phyloP scores from a whole-genome alignment of 2,797 vertebrate genomes.

The Cryptoblepharus egeriae region DNA sequence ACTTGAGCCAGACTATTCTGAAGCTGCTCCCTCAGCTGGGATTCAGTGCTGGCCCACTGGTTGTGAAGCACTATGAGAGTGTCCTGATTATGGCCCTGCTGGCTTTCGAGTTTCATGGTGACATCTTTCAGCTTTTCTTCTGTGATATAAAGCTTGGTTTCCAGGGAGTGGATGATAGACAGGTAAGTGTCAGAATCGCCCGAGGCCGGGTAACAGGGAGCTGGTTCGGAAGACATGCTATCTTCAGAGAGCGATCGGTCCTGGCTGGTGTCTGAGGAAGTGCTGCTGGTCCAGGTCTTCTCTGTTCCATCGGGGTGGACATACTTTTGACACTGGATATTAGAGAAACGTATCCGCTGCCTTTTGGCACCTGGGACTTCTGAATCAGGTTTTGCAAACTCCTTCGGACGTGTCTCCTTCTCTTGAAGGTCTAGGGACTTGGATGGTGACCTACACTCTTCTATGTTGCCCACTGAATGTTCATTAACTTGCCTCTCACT shows the following conservation, averaged over 20 bases:
- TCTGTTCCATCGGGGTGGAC: constrained; percentile 81
- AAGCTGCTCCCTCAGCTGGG: constrained; percentile 79
- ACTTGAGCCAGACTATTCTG: constrained; percentile 79
- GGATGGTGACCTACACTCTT: constrained; percentile 50
- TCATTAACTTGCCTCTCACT: constrained; percentile 50
- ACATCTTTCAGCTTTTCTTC: constrained; percentile 92
- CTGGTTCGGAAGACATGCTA: constrained; percentile 77
- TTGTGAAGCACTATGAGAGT: constrained; percentile 75
- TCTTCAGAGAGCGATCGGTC: constrained; percentile 79
- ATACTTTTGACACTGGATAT: constrained; percentile 94
- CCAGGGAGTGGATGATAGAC: constrained; percentile 90
- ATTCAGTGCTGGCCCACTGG: constrained; percentile 80
- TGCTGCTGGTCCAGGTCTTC: constrained; percentile 77
- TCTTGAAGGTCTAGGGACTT: constrained; percentile 63
- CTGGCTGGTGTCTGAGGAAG: constrained; percentile 80
- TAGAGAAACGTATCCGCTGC: constrained; percentile 92
- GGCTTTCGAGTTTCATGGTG: constrained; percentile 86
- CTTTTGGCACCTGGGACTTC: constrained; percentile 83
- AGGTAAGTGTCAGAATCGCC: constrained; percentile 90
- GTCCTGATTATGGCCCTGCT: constrained; percentile 78
- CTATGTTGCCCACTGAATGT: constrained; percentile 35
- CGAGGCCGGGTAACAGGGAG: constrained; percentile 72
- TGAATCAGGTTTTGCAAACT: constrained; percentile 74
- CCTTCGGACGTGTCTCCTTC: constrained; percentile 68
- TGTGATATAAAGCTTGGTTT: constrained; percentile 90